Evolutionary conservation across 2,888 invertebrate species (phyloP).

Genomic region (Heteromyza rotundicornis): DNA sequence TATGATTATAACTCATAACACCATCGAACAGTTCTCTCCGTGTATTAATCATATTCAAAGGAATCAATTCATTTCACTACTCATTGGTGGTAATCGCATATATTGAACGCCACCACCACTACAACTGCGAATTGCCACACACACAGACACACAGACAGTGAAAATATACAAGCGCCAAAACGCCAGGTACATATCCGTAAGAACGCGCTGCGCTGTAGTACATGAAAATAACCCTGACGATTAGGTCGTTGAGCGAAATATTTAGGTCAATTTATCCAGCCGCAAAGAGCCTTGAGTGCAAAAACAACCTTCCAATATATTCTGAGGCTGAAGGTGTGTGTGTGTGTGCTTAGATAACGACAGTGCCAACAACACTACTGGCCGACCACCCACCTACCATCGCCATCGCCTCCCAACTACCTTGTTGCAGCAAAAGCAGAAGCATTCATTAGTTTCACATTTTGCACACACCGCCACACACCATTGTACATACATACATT

Average conservation of each 20-base stretch:
- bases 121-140: too few species aligned
- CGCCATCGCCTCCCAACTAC: constrained; percentile 1
- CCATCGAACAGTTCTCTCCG: too few species aligned
- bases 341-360: constrained; percentile 50
- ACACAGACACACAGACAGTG: constrained; percentile 20
- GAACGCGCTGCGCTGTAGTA: constrained; percentile 28
- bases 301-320: constrained; percentile 58
- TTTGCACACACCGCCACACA: background rate
- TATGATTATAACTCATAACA: too few species aligned
- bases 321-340: constrained; percentile 53
- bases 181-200: too few species aligned
- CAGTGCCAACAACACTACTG: constrained; percentile 25
- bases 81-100: constrained; percentile 41
- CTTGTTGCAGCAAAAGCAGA: too few species aligned
- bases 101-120: background rate
- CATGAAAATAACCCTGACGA: constrained; percentile 56
- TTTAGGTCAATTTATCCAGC: constrained; percentile 63
- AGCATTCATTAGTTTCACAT: background rate
- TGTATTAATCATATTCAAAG: constrained; percentile 22
- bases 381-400: background rate
- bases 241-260: constrained; percentile 61
- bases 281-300: constrained; percentile 61
- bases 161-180: constrained; percentile 8
- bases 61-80: constrained; percentile 51
- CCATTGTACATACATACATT: too few species aligned